phyloP scores from a whole-genome alignment of 2,888 invertebrate species.

The Branchipolynoe longqiensis region DNA sequence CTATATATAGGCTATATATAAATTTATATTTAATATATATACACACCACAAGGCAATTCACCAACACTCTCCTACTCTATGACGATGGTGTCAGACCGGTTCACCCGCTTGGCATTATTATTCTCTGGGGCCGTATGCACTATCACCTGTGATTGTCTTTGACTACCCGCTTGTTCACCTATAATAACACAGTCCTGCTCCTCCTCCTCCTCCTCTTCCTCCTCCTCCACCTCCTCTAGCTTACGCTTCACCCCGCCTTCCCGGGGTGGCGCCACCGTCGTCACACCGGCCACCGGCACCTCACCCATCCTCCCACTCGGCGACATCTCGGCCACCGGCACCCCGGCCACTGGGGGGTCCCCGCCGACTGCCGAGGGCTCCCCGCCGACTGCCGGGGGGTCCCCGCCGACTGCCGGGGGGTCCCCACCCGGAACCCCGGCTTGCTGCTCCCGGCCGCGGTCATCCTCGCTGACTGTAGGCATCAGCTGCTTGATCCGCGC shows the following conservation, averaged over 20 bases:
- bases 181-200: conserved; percentile 62
- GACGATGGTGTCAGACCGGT: conserved; percentile 46
- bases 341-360: not conserved
- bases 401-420: no score
- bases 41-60: not conserved
- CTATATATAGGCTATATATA: no score
- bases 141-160: conserved; percentile 7
- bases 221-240: conserved; percentile 24
- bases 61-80: conserved; percentile 39
- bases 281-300: not conserved
- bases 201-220: conserved; percentile 58
- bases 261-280: not conserved
- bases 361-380: not conserved
- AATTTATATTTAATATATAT: no score
- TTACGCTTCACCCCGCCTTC: conserved; percentile 60
- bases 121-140: conserved; percentile 20
- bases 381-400: no score
- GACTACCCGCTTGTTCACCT: conserved; percentile 13
- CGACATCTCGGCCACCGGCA: no score
- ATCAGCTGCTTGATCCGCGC: conserved; percentile 63
- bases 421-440: no score
- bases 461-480: conserved; percentile 4
- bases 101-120: conserved; percentile 51
- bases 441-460: not conserved
- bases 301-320: no score